phyloP scores from a whole-genome alignment of 2,797 vertebrate genomes.

The Chlorospingus semifuscus region DNA sequence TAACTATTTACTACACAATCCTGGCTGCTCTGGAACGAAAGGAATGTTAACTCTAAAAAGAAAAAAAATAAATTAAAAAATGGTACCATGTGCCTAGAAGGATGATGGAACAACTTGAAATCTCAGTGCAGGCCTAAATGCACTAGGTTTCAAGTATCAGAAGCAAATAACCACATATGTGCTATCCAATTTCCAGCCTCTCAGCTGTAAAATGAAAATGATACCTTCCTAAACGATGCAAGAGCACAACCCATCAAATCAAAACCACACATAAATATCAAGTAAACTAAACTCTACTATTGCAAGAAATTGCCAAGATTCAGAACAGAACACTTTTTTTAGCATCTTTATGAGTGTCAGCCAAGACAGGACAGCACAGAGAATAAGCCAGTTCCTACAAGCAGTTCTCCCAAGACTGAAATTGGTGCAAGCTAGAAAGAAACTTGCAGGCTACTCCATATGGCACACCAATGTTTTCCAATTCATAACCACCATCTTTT shows the following conservation, averaged over 20 bases:
- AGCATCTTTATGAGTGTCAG: neutral
- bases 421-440: accelerated
- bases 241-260: neutral
- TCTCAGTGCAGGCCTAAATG: neutral
- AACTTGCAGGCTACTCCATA: neutral
- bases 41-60: neutral
- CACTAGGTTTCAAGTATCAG: neutral
- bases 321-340: neutral
- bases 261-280: neutral
- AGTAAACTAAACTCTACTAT: neutral
- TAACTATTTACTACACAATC: neutral
- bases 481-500: neutral
- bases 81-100: neutral
- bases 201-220: neutral
- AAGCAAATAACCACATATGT: neutral
- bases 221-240: neutral
- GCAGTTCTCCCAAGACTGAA: neutral
- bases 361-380: neutral
- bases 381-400: neutral
- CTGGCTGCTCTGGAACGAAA: neutral
- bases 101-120: neutral
- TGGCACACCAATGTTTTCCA: neutral
- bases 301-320: neutral
- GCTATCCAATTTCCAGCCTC: neutral
- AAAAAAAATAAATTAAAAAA: neutral